Conservation (phyloP, 2,113 vertebrate genomes). For the Struthio camelus region DNA sequence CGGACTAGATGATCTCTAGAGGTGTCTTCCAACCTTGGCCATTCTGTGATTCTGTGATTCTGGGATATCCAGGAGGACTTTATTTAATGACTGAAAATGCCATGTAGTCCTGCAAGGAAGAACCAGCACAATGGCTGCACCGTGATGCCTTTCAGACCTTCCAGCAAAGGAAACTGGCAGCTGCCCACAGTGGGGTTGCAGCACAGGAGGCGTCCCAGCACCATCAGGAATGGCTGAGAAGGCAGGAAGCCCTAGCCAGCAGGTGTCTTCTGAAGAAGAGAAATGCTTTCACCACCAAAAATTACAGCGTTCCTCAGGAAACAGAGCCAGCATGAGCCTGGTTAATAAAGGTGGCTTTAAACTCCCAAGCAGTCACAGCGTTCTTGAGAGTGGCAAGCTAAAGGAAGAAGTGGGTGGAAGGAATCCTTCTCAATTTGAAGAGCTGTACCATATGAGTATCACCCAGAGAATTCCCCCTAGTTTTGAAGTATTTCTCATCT, state of each 20-base stretch:
- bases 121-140: rapidly evolving
- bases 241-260: background rate
- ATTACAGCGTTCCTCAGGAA: background rate
- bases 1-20: too few species aligned
- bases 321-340: background rate
- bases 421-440: background rate
- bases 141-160: background rate
- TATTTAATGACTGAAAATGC: background rate
- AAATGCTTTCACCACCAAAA: background rate
- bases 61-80: background rate
- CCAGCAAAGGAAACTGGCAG: background rate
- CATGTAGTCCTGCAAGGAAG: background rate
- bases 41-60: too few species aligned
- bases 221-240: background rate
- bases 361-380: background rate
- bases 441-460: background rate
- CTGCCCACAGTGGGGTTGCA: background rate
- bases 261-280: background rate
- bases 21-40: too few species aligned
- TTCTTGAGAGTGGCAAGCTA: background rate
- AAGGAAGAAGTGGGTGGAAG: background rate
- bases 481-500: background rate
- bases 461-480: background rate
- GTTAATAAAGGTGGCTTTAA: background rate
- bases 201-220: background rate